Conservation (phyloP, 2,113 vertebrate genomes). For the Carassius carassius region DNA sequence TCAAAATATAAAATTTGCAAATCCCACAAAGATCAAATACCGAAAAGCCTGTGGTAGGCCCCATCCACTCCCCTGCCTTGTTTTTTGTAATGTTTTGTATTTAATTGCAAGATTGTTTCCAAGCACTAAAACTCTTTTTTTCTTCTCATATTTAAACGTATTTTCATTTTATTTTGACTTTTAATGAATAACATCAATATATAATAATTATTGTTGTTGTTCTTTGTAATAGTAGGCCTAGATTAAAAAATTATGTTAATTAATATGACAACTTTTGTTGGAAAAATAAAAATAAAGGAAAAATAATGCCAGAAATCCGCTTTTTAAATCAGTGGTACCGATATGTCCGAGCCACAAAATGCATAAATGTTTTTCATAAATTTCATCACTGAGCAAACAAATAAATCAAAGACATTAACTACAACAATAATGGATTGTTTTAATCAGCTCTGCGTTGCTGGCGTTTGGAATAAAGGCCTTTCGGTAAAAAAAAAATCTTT, state of each 20-base stretch:
- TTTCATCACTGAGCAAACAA: not conserved
- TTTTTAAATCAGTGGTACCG: not conserved
- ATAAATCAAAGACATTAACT: not conserved
- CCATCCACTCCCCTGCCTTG: not conserved
- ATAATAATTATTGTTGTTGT: not conserved
- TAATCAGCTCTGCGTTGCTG: not conserved
- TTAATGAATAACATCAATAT: not conserved
- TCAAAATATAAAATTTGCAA: not conserved
- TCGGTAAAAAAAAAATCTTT: no score
- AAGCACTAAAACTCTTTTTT: not conserved
- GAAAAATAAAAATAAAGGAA: no score
- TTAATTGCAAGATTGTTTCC: not conserved
- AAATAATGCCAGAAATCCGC: not conserved
- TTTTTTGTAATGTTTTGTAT: not conserved
- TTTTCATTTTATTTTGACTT: not conserved
- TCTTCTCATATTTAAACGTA: not conserved
- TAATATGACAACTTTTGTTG: not conserved
- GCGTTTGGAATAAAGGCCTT: not conserved
- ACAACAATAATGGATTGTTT: not conserved
- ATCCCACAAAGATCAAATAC: slow-evolving; percentile 27
- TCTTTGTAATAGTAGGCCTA: not conserved
- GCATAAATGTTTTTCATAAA: not conserved
- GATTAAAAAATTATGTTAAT: not conserved
- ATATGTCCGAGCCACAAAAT: not conserved
- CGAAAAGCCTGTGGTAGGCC: not conserved